phyloP scores from a whole-genome alignment of 2,888 invertebrate genomes.

The Scaptomyza flava region DNA sequence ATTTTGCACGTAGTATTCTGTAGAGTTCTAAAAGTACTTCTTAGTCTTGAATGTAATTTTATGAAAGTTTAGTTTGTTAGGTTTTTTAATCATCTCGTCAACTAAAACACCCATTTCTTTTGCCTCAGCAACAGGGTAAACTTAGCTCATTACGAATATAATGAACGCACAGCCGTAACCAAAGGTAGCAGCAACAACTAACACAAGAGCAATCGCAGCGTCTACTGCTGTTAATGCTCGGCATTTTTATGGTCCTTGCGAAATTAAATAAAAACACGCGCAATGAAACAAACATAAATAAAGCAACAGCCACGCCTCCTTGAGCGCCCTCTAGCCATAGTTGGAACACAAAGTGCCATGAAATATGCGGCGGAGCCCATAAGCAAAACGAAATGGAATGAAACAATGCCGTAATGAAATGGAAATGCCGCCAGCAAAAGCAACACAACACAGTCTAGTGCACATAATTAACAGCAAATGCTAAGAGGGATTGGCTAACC shows the following conservation, averaged over 20 bases:
- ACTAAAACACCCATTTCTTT: not conserved
- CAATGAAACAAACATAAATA: slow-evolving; percentile 64
- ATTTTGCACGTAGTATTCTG: too few species aligned
- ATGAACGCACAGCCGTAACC: slow-evolving; percentile 47
- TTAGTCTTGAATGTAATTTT: too few species aligned
- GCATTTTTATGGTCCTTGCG: slow-evolving; percentile 58
- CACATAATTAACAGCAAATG: slow-evolving; percentile 66
- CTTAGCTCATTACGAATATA: slow-evolving; percentile 59
- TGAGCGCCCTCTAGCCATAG: not conserved
- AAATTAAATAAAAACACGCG: slow-evolving; percentile 78
- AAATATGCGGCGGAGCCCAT: slow-evolving; percentile 31
- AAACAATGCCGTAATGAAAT: slow-evolving; percentile 52
- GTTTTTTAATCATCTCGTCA: too few species aligned
- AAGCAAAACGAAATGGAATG: slow-evolving; percentile 38
- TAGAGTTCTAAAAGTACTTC: too few species aligned
- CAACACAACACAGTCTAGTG: slow-evolving; percentile 60
- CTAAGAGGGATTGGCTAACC: slow-evolving; percentile 26
- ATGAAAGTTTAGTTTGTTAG: too few species aligned
- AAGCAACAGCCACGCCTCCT: slow-evolving; percentile 25
- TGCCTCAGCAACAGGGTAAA: slow-evolving; percentile 14
- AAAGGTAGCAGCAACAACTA: slow-evolving; percentile 32
- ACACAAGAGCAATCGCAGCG: not conserved
- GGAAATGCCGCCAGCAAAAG: slow-evolving; percentile 51
- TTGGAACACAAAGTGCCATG: slow-evolving; percentile 38
- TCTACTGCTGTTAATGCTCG: slow-evolving; percentile 26